Percentiles rank a stretch among this genome's conserved stretches.
These are phyloP conservation scores for Metallyticus violacea DNA, from an alignment of 2,888 invertebrate species.

Conservation along the genomic window DNA sequence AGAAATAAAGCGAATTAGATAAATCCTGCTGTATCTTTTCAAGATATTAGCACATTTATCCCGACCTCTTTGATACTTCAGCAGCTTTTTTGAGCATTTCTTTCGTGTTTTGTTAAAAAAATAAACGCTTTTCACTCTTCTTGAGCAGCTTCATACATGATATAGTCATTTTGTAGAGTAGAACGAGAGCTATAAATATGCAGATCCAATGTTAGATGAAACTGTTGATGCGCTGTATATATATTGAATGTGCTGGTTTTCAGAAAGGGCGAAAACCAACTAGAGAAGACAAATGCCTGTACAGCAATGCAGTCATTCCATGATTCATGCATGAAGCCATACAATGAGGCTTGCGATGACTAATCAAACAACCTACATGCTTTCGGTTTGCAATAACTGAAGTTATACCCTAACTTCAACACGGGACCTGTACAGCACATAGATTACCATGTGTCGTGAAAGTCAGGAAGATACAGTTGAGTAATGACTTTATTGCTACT, in stretches of 20 bases:
- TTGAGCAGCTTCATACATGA: too few relatives aligned
- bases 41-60: too few relatives aligned
- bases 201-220: slow-evolving; percentile 2
- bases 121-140: too few relatives aligned
- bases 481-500: neutral
- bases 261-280: neutral
- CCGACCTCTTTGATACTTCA: too few relatives aligned
- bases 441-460: neutral
- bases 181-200: too few relatives aligned
- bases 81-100: too few relatives aligned
- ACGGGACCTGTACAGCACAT: neutral
- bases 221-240: slow-evolving; percentile 9
- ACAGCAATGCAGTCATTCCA: slow-evolving; percentile 12
- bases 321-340: neutral
- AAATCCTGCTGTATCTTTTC: too few relatives aligned
- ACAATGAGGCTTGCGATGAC: neutral
- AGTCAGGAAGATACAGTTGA: neutral
- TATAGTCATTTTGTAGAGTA: too few relatives aligned
- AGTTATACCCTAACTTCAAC: slow-evolving; percentile 5
- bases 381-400: slow-evolving; percentile 13
- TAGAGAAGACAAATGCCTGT: slow-evolving; percentile 17
- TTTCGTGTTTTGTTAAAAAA: too few relatives aligned
- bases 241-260: neutral
- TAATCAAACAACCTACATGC: neutral
- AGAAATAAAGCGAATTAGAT: too few relatives aligned